Conservation (phyloP, 2,888 invertebrate species). For the Gortyna flavago region DNA sequence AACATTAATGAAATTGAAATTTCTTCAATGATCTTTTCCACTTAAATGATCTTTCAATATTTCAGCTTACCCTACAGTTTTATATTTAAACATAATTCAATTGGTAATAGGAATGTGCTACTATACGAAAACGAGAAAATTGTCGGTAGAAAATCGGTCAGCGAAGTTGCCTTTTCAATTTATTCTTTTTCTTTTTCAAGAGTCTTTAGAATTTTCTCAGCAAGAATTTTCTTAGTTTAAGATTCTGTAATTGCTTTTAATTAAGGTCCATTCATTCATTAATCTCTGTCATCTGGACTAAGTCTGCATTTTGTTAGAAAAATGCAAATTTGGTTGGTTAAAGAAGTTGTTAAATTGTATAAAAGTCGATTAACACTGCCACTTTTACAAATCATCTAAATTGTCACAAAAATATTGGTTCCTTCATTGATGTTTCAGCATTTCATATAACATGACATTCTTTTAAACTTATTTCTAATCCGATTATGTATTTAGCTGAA, state of each 20-base stretch:
- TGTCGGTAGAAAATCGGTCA: neutral
- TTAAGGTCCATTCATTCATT: conserved; percentile 27
- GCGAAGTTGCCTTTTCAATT: neutral
- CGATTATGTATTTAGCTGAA: neutral
- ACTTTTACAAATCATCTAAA: neutral
- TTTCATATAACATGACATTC: neutral
- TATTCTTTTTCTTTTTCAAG: too few species aligned
- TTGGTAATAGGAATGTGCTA: neutral
- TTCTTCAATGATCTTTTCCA: neutral
- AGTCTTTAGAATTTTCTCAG: conserved; percentile 5
- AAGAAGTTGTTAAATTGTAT: neutral
- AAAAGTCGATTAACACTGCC: neutral
- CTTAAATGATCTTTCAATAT: neutral
- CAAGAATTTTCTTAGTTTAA: neutral
- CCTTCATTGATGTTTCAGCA: neutral
- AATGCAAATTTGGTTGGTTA: too few species aligned
- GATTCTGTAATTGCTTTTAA: conserved; percentile 20
- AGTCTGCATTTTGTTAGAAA: neutral
- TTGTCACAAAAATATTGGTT: too few species aligned
- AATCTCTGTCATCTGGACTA: neutral
- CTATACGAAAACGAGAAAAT: neutral
- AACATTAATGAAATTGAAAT: neutral
- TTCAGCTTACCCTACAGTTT: conserved; percentile 21
- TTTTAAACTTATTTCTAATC: neutral
- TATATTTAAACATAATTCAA: conserved; percentile 12